Evolutionary conservation across 2,113 vertebrate species (phyloP), one percentile per base, ranked within the genome.

Genomic region (Electrona antarctica): DNA sequence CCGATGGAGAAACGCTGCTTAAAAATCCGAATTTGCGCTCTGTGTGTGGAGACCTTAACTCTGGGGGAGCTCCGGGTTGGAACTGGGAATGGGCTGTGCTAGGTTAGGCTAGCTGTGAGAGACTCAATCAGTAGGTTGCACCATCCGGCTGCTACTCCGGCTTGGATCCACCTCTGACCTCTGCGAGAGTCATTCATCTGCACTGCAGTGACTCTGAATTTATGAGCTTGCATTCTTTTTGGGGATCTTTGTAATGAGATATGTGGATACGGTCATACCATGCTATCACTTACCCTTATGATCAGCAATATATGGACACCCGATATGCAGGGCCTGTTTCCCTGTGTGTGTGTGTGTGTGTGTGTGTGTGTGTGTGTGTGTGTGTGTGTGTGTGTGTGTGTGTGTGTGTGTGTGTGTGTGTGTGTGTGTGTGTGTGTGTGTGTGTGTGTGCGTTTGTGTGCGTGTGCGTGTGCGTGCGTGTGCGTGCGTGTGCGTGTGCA

Each of bases 281-380:
- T 62, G 69, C 68, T 70, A 52, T 78, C 55, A 68, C 80, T 88
- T 87, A 79, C 85, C 84, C 77, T 80, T 83, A 78, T 78, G 76
- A 83, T 87, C 84, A 85, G 82, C 87, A 85, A 47, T 75, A 69
- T 84, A 66, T 73, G 49, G 59, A 76, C 66, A 83, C 76, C 51
- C 77, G 75, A 83, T 62, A 79, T 72, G 46, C 49, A 73, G 69
- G 52, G 67, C 59, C 10, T 65, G 48, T 52, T 13, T 51, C 56
- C 55, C 58, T 62, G 48, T n/a, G 21, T 52, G 41, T 58, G 33
- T 65, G 56, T 21, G 13, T 64, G 9, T 60, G 70, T 48, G 63
- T 13, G 64, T 59, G 71, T 52, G 21, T 7, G 4, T 61, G 59
- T 66, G 55, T 60, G 60, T 73, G 66, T 63, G 64, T 60, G 58